These are phyloP conservation scores for Oedothorax gibbosus DNA, from an alignment of 1,140 invertebrate species.

Conservation along the genomic window DNA sequence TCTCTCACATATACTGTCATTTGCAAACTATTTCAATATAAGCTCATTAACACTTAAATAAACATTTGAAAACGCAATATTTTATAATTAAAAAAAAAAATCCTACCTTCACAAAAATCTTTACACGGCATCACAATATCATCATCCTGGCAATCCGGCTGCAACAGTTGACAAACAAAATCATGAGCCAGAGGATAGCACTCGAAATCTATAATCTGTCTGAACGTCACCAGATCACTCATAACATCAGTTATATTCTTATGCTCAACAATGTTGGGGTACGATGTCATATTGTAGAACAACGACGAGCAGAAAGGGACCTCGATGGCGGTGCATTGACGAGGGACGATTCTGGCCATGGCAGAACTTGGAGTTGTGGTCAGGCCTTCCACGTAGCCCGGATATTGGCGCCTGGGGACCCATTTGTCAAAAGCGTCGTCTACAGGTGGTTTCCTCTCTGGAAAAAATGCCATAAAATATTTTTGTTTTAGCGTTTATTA, in stretches of 20 bases:
- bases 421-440: conserved; percentile 57
- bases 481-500: no score
- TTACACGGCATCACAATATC: conserved; percentile 79
- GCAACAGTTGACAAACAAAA: conserved; percentile 85
- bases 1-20: no score
- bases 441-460: conserved; percentile 52
- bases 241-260: conserved; percentile 76
- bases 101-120: conserved; percentile 78
- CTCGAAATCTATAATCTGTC: conserved; percentile 87
- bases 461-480: background rate
- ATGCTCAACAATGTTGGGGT: conserved; percentile 82
- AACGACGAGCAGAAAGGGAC: conserved; percentile 77
- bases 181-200: conserved; percentile 86
- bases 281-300: conserved; percentile 83
- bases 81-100: no score
- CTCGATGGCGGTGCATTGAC: conserved; percentile 77
- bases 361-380: conserved; percentile 71
- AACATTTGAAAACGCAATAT: no score
- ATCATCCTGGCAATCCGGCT: conserved; percentile 78
- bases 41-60: no score
- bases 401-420: conserved; percentile 62
- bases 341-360: conserved; percentile 65
- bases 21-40: no score
- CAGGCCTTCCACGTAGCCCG: conserved; percentile 66
- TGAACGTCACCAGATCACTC: conserved; percentile 81